A percentile compares a stretch with the other conserved stretches of the same genome.
phyloP scores from a whole-genome alignment of 2,113 vertebrate genomes.

The Rhagologus leucostigma region DNA sequence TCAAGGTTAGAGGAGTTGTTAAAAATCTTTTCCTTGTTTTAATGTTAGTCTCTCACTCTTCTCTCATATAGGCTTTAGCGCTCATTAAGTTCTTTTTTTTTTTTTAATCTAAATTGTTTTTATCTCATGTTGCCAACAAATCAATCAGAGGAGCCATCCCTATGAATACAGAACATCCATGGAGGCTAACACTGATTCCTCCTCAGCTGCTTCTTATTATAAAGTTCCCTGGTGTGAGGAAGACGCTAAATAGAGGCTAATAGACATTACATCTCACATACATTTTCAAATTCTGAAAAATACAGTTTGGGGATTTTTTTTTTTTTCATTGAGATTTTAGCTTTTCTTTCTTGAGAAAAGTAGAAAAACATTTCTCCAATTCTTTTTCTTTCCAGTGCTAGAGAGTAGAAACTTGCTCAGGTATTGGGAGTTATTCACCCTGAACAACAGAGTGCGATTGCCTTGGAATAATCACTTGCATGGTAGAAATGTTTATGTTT shows the following conservation, averaged over 20 bases:
- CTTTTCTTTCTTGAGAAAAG: neutral
- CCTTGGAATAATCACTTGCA: neutral
- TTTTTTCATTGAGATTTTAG: neutral
- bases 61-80: neutral
- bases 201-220: constrained; percentile 58
- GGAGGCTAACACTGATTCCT: constrained; percentile 50
- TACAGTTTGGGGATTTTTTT: neutral
- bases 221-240: constrained; percentile 61
- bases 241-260: constrained; percentile 49
- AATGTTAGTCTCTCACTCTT: neutral
- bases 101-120: constrained; percentile 25
- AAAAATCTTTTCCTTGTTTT: neutral
- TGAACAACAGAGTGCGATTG: neutral
- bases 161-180: constrained; percentile 49
- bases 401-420: neutral
- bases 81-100: neutral
- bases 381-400: neutral
- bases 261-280: constrained; percentile 34
- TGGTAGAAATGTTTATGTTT: neutral
- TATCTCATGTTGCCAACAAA: constrained; percentile 39
- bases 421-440: neutral
- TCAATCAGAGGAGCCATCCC: constrained; percentile 41
- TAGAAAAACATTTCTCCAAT: neutral
- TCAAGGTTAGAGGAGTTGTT: neutral
- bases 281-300: constrained; percentile 56